Evolutionary conservation across 2,113 vertebrate genomes (phyloP), one percentile per base, ranked within the genome.

Genomic region (Fregata magnificens): DNA sequence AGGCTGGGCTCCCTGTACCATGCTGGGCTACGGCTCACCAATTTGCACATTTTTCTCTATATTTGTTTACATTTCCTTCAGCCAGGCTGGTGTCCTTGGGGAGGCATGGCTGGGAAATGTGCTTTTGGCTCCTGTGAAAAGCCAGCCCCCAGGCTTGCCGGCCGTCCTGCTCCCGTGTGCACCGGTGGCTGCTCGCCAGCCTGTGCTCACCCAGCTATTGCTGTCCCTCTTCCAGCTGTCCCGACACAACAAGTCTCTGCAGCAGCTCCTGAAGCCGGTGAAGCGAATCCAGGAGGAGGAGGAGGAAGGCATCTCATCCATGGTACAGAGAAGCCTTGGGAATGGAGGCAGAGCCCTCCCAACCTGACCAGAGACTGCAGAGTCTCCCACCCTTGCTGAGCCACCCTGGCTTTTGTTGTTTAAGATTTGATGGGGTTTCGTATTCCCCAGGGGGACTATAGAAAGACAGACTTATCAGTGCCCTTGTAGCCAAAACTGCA

Each of bases 231-330:
- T 71, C 52, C 97, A 99, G 99, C 97, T 99, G 82, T 99, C 99
- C 52, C 98, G 99, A 81, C 99, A 99, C 98, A 99, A 99, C 97
- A 99, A 99, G 83, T 96, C 98, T 7, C 98, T 99, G 73, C 98
- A 99, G 97, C 98, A 98, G 89, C 98, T 99, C 91, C 98, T 99
- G 96, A 99, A 99, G 89, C 98, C 99, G 0, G 98, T 95, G 42
- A 99, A 98, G 96, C 98, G 99, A 58, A 98, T 97, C 72, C 99
- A 99, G 93, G 99, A 99, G 89, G 99, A 99, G 38, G 99, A 99
- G n/a, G 99, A 99, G 4, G 99, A 99, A 63, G 98, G 99, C n/a
- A 99, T 99, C 96, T 99, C 99, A 13, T 99, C 99, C 88, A 99
- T 99, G 99, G 99, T 99, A 98, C 13, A 92, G 89, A 26, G 22